A percentile compares a stretch with the other conserved stretches of the same genome.
Conservation (phyloP, 1,140 invertebrate species). For the Drosophila gunungcola region DNA sequence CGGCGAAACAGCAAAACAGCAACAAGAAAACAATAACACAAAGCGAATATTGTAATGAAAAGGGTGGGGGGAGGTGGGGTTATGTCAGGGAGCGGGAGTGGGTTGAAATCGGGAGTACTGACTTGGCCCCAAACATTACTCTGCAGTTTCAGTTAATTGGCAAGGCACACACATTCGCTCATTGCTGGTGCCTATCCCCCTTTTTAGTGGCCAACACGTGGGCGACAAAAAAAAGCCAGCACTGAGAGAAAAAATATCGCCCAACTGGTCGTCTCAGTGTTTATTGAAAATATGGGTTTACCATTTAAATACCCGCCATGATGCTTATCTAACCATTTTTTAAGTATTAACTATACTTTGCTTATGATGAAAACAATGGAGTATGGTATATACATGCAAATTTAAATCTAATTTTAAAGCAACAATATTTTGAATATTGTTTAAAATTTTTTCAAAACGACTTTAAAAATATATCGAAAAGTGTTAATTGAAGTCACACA, state of each 20-base stretch:
- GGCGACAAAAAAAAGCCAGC: slow-evolving; percentile 35
- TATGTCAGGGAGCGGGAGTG: not conserved
- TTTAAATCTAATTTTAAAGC: no score
- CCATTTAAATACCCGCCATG: no score
- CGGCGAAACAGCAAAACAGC: slow-evolving; percentile 23
- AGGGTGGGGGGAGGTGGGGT: not conserved
- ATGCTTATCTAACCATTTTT: no score
- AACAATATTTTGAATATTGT: no score
- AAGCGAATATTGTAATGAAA: slow-evolving; percentile 48
- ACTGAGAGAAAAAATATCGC: slow-evolving; percentile 16
- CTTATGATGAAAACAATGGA: no score
- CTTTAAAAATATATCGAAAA: no score
- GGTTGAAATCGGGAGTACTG: slow-evolving; percentile 31
- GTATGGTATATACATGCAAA: no score
- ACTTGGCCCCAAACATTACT: slow-evolving; percentile 67
- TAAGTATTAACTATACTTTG: no score
- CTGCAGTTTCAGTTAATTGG: slow-evolving; percentile 82
- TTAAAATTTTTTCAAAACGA: no score
- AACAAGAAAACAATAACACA: slow-evolving; percentile 52
- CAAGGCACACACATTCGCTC: slow-evolving; percentile 45
- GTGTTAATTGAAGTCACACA: no score
- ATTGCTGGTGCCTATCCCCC: slow-evolving; percentile 3
- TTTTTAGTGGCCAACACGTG: slow-evolving; percentile 45
- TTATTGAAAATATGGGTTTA: not conserved
- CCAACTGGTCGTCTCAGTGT: not conserved